Conservation (phyloP, 2,113 vertebrate species). For the Cephalopholis sonnerati region DNA sequence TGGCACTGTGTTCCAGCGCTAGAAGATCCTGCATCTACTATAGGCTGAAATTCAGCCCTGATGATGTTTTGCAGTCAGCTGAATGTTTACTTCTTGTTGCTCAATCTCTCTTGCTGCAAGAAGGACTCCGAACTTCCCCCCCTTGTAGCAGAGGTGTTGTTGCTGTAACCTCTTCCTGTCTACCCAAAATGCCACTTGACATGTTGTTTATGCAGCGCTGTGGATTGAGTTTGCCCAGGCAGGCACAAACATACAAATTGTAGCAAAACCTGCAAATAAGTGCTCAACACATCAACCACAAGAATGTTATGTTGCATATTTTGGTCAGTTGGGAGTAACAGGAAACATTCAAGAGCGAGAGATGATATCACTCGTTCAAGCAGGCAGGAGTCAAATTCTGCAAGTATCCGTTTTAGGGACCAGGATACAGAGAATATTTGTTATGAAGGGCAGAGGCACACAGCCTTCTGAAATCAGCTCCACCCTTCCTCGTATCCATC, state of each 20-base stretch:
- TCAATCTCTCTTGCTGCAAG: constrained; percentile 47
- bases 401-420: neutral
- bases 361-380: constrained; percentile 25
- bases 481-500: constrained; percentile 16
- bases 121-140: constrained; percentile 5
- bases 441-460: neutral
- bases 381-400: neutral
- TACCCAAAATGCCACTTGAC: constrained; percentile 59
- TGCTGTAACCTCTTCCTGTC: constrained; percentile 74
- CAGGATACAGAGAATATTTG: neutral
- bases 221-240: constrained; percentile 12
- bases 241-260: constrained; percentile 16
- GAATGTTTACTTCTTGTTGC: constrained; percentile 34
- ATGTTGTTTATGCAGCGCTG: constrained; percentile 41
- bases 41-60: neutral
- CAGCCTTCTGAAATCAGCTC: constrained; percentile 19
- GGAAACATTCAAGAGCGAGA: constrained; percentile 34
- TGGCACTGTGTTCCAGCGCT: neutral
- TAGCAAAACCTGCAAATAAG: neutral
- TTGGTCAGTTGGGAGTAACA: constrained; percentile 1
- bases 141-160: constrained; percentile 28
- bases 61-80: constrained; percentile 8
- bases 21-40: neutral
- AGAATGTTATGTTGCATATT: neutral
- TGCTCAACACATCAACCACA: neutral